phyloP scores from a whole-genome alignment of 2,888 invertebrate species.

The Entomobrya multifasciata region DNA sequence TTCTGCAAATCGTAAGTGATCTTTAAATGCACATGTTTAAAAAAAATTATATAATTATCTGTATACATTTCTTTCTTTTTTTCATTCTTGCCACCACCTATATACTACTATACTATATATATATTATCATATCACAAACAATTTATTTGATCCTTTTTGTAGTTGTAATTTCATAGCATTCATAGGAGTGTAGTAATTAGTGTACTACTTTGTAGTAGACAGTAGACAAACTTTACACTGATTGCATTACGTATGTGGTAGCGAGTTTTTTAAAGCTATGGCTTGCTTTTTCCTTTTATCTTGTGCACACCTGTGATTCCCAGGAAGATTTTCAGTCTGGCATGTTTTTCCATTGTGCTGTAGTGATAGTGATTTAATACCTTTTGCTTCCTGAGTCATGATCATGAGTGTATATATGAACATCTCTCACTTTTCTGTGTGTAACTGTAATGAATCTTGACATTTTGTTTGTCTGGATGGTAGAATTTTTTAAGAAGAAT shows the following conservation, averaged over 20 bases:
- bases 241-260: no score
- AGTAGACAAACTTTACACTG: no score
- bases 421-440: background rate
- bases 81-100: no score
- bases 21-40: no score
- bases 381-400: background rate
- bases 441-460: background rate
- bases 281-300: conserved; percentile 13
- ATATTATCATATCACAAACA: no score
- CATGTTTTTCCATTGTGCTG: conserved; percentile 18
- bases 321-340: conserved; percentile 38
- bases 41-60: no score
- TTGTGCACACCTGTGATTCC: conserved; percentile 41
- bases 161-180: no score
- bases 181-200: no score
- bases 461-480: background rate
- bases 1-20: conserved; percentile 77
- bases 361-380: conserved; percentile 32
- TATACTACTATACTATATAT: no score
- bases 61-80: no score
- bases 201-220: no score
- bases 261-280: background rate
- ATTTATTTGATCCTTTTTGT: no score
- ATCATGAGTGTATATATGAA: background rate
- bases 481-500: background rate